phyloP scores from a whole-genome alignment of 2,888 invertebrate genomes.

The Phortica okadai region DNA sequence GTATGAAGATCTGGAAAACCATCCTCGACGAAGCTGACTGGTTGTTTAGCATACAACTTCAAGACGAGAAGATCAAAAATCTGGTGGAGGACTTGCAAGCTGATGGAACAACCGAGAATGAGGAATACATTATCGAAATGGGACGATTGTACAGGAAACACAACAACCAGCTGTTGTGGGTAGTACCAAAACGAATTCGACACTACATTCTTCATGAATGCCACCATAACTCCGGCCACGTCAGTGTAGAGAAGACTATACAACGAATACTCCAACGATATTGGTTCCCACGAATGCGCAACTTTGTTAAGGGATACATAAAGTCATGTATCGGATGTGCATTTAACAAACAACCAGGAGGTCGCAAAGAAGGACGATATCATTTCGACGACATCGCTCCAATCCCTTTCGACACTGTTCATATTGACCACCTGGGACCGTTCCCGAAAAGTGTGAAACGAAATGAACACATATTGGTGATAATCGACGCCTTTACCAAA shows the following conservation, averaged over 20 bases:
- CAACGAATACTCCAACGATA: background rate
- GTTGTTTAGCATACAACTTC: no score
- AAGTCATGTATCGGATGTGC: slow-evolving; percentile 24
- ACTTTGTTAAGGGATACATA: slow-evolving; percentile 23
- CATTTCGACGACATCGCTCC: slow-evolving; percentile 17
- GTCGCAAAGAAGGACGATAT: slow-evolving; percentile 18
- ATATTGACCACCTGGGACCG: slow-evolving; percentile 30
- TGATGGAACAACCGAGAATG: background rate
- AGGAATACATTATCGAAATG: slow-evolving; percentile 11
- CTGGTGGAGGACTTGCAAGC: background rate
- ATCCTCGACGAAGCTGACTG: no score
- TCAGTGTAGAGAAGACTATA: background rate
- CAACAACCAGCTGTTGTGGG: background rate
- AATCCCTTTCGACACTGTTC: slow-evolving; percentile 22
- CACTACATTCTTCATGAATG: slow-evolving; percentile 2
- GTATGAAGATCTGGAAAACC: background rate
- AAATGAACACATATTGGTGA: slow-evolving; percentile 10
- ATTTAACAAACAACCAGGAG: slow-evolving; percentile 24
- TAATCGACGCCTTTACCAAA: slow-evolving; percentile 44
- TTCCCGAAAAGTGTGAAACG: slow-evolving; percentile 1
- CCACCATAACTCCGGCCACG: slow-evolving; percentile 17
- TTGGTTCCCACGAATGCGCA: slow-evolving; percentile 31
- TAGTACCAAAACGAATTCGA: background rate
- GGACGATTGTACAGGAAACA: slow-evolving; percentile 28
- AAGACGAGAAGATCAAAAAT: no score